Evolutionary conservation across 2,113 vertebrate genomes (phyloP), one percentile per base, ranked within the genome.

Genomic region (Clarias gariepinus): DNA sequence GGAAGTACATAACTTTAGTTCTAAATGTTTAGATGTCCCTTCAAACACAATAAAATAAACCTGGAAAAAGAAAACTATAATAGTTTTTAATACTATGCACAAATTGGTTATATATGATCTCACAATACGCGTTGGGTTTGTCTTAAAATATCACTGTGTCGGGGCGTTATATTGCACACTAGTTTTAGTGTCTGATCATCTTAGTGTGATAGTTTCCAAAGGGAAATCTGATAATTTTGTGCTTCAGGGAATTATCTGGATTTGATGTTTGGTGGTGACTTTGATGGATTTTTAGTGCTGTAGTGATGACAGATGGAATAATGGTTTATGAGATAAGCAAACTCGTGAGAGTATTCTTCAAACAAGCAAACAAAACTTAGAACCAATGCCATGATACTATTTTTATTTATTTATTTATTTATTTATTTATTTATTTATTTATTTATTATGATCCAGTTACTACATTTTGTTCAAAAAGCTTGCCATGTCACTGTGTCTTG

Each of bases 221-320:
- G 52, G 73, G 41, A 58, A 79, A 79, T 30, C 77, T 60, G 55
- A 79, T 58, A 0, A 58, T 33, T 79, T 79, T 58, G 16, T 60
- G 77, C 28, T 33, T 21, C 47, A 79, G 55, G 28, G 77, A 79
- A 33, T n/a, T 57, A 57, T 79, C 55, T 79, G 52, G 52, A 78
- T 33, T 30, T 79, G 55, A 79, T 58, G 30, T 33, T 28, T 47
- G 53, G 28, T 6, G 28, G 55, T 58, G 77, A 60, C 77, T 79
- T 79, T 79, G 55, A 79, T 79, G 55, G 77, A 79, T 79, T 23
- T 58, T 78, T 79, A 58, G 10, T 33, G 18, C 77, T 30, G 77
- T 79, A 33, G 33, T 21, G 19, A 21, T 79, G 77, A 58, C 77
- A 79, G 77, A 79, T 58, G 53, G 28, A 58, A 79, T 58, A 57